A percentile compares a stretch with the other conserved stretches of the same genome.
These are phyloP conservation scores for Lottia gigantea DNA, from an alignment of 2,888 invertebrate species.

Conservation along the genomic window DNA sequence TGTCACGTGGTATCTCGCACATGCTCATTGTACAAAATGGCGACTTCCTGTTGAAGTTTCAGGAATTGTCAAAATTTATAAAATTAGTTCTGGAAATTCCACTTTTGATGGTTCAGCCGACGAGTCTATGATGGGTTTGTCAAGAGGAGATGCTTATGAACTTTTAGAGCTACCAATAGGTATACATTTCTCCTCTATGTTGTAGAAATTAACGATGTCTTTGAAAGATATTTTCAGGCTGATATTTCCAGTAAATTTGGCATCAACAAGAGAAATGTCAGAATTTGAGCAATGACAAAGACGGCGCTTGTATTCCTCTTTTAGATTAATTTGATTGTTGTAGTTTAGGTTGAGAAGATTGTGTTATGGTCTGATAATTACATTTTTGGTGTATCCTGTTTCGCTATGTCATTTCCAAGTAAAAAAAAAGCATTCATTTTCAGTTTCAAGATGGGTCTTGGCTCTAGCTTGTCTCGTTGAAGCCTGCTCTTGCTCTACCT, in stretches of 20 bases:
- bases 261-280: background rate
- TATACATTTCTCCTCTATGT: constrained; percentile 20
- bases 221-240: background rate
- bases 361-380: too few species aligned
- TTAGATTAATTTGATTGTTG: too few species aligned
- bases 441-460: too few species aligned
- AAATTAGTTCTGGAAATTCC: constrained; percentile 20
- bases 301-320: too few species aligned
- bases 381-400: too few species aligned
- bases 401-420: too few species aligned
- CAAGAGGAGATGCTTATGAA: constrained; percentile 55
- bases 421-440: too few species aligned
- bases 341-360: too few species aligned
- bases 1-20: constrained; percentile 15
- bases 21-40: constrained; percentile 30
- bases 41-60: constrained; percentile 22
- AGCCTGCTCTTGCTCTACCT: too few species aligned
- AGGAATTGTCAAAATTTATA: constrained; percentile 24
- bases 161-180: constrained; percentile 55
- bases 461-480: too few species aligned
- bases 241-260: background rate
- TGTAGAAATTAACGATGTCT: too few species aligned
- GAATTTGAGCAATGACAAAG: background rate
- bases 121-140: constrained; percentile 46
- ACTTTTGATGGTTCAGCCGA: too few species aligned